Conservation (phyloP, 2,888 invertebrate species). For the Druceiella hillmani region DNA sequence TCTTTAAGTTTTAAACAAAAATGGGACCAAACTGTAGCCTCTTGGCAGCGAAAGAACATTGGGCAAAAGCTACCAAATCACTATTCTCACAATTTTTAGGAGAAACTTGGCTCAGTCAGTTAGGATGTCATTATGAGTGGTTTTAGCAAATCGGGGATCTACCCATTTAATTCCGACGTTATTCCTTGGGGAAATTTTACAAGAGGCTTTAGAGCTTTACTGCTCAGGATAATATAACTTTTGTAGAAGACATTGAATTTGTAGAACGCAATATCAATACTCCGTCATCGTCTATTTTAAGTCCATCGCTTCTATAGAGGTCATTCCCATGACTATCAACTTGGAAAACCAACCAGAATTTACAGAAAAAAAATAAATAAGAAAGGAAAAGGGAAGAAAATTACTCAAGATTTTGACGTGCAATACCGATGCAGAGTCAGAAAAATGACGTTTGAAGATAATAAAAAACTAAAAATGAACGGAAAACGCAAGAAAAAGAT, state of each 20-base stretch:
- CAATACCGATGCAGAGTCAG: too few relatives aligned
- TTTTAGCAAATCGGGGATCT: slow-evolving; percentile 16
- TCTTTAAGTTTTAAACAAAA: slow-evolving; percentile 17
- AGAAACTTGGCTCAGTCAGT: slow-evolving; percentile 13
- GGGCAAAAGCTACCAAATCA: slow-evolving; percentile 16
- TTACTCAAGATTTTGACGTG: too few relatives aligned
- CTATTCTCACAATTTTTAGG: slow-evolving; percentile 13
- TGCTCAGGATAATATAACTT: too few relatives aligned
- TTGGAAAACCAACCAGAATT: too few relatives aligned
- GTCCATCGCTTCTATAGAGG: too few relatives aligned
- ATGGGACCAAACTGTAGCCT: slow-evolving; percentile 17
- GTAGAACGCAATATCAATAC: neutral
- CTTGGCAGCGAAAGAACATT: slow-evolving; percentile 14
- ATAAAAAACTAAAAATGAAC: too few relatives aligned
- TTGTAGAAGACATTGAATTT: slow-evolving; percentile 2
- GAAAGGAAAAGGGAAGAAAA: too few relatives aligned
- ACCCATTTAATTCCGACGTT: slow-evolving; percentile 12
- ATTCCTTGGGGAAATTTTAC: slow-evolving; percentile 13
- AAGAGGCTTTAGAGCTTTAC: too few relatives aligned
- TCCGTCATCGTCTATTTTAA: slow-evolving; percentile 4
- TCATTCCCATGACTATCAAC: too few relatives aligned
- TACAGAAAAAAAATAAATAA: too few relatives aligned
- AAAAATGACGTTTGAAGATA: too few relatives aligned
- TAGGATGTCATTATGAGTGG: slow-evolving; percentile 13
- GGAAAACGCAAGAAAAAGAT: too few relatives aligned